Conservation (phyloP, 2,888 invertebrate genomes). For the Augochlorella aurata region DNA sequence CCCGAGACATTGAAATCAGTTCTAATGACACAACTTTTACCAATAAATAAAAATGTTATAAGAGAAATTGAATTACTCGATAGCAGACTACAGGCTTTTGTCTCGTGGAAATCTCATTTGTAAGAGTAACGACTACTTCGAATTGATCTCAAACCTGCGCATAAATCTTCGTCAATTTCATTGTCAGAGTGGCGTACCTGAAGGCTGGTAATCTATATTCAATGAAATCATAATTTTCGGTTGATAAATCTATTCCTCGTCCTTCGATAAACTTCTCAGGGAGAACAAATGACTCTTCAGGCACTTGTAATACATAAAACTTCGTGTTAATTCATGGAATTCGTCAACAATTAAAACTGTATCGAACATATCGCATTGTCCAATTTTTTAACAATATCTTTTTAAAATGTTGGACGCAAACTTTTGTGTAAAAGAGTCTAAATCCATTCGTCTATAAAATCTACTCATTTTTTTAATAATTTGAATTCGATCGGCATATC, state of each 20-base stretch:
- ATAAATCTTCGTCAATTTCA: constrained; percentile 3
- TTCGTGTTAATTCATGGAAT: too few species aligned
- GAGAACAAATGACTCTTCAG: neutral
- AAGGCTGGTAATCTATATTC: neutral
- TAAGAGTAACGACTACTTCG: neutral
- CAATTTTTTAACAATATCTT: neutral
- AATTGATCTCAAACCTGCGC: neutral
- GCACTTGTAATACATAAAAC: too few species aligned
- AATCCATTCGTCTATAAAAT: too few species aligned
- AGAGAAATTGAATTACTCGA: neutral
- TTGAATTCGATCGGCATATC: too few species aligned
- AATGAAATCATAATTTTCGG: neutral
- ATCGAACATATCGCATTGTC: too few species aligned
- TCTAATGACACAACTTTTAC: neutral
- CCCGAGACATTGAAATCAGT: neutral
- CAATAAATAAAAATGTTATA: neutral
- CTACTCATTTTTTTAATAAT: too few species aligned
- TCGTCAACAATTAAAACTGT: too few species aligned
- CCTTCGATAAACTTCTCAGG: neutral
- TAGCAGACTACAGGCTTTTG: neutral
- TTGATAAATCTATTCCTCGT: neutral
- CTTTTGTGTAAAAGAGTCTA: too few species aligned
- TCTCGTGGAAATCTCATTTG: neutral
- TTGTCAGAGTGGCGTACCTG: neutral
- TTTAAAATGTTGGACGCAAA: too few species aligned